These are phyloP conservation scores for Corella eumyota DNA, from an alignment of 23 tunicate genomes.

Conservation along the genomic window DNA sequence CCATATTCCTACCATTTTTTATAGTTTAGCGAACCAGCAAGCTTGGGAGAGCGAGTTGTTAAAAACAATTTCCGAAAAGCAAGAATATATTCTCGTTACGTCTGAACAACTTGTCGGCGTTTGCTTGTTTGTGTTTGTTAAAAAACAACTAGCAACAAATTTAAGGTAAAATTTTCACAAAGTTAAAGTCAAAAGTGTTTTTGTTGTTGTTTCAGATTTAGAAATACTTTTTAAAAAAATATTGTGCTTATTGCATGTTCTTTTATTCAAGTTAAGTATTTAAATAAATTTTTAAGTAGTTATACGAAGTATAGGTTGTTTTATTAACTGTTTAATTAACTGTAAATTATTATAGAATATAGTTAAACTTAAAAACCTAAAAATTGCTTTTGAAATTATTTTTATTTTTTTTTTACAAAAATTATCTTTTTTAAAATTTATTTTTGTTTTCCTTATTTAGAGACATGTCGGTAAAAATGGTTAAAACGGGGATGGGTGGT, in stretches of 20 bases:
- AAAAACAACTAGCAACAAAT: constrained; percentile 19
- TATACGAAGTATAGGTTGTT: too few species aligned
- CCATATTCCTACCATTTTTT: too few species aligned
- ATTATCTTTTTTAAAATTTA: too few species aligned
- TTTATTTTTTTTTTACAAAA: not conserved
- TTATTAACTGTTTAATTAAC: too few species aligned
- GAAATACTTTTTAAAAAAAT: not conserved
- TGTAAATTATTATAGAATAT: too few species aligned
- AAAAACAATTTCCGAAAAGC: constrained; percentile 43
- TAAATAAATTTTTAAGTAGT: too few species aligned
- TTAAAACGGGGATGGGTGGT: constrained; percentile 96
- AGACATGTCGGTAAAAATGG: constrained; percentile 59
- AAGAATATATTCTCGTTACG: constrained; percentile 51
- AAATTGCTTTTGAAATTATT: too few species aligned
- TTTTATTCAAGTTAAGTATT: too few species aligned
- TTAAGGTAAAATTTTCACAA: constrained; percentile 18
- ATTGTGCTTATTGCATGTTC: too few species aligned
- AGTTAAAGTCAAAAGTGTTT: not conserved
- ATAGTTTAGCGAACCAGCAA: constrained; percentile 58
- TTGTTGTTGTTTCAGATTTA: not conserved
- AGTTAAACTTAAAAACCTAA: too few species aligned
- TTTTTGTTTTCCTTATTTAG: too few species aligned
- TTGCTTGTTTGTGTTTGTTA: constrained; percentile 66
- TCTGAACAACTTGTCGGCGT: constrained; percentile 99
- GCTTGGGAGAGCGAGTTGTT: constrained; percentile 62